These are phyloP conservation scores for Platysternon megacephalum DNA, from an alignment of 2,113 vertebrate genomes.

Conservation along the genomic window DNA sequence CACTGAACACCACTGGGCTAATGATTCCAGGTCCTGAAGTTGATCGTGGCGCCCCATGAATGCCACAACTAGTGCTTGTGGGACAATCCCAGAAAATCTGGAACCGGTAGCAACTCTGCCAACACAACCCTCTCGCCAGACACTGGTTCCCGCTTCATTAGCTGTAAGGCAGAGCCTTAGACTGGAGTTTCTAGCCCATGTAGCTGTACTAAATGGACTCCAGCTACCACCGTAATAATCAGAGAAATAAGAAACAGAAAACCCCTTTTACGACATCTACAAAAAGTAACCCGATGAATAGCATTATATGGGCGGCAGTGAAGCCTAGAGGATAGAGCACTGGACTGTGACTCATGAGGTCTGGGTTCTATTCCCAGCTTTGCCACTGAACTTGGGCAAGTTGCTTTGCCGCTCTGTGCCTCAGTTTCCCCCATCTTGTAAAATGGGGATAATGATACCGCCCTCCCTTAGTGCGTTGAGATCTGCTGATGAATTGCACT, in stretches of 20 bases:
- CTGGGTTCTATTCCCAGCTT: not conserved
- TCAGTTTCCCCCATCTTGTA: not conserved
- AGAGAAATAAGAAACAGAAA: not conserved
- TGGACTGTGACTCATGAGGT: not conserved
- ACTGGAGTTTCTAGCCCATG: not conserved
- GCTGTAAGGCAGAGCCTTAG: not conserved
- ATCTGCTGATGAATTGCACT: not conserved
- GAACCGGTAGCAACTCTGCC: not conserved
- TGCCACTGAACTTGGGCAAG: not conserved
- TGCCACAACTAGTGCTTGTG: not conserved
- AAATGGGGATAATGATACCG: not conserved
- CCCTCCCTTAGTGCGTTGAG: too few relatives aligned
- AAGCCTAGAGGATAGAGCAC: not conserved
- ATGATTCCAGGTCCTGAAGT: not conserved
- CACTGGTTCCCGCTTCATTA: not conserved
- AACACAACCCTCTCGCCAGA: not conserved
- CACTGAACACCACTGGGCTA: not conserved
- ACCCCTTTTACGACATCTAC: not conserved
- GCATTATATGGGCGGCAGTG: not conserved
- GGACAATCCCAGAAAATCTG: not conserved
- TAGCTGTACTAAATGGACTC: not conserved
- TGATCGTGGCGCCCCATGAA: not conserved
- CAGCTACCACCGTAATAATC: rapidly evolving
- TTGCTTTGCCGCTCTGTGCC: not conserved
- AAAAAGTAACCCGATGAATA: not conserved